phyloP scores from a whole-genome alignment of 64 coral and sea anemone genomes.

The Montipora capricornis region DNA sequence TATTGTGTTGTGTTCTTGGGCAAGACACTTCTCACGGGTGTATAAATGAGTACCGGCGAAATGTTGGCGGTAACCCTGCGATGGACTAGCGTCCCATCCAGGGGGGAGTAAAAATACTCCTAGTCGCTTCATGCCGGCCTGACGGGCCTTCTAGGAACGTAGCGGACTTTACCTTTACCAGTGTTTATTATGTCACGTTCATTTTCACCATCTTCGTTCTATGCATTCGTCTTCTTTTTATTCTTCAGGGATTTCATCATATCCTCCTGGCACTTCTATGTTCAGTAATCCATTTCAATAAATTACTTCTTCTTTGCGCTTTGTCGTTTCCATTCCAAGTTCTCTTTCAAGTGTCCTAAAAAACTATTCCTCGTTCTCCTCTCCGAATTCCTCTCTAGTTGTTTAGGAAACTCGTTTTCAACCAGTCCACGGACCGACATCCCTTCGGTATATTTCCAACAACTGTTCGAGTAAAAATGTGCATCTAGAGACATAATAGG shows the following conservation, averaged over 20 bases:
- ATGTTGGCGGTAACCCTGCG: too few species aligned
- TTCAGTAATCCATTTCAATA: not conserved
- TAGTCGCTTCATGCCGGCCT: too few species aligned
- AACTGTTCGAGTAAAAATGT: not conserved
- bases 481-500: too few species aligned
- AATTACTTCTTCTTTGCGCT: not conserved
- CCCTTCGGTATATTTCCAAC: not conserved
- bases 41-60: too few species aligned
- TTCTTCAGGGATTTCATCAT: not conserved
- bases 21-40: too few species aligned
- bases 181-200: not conserved
- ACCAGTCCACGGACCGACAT: not conserved
- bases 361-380: not conserved
- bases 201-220: not conserved
- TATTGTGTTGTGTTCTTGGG: too few species aligned
- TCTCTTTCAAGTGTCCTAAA: slow-evolving; percentile 11
- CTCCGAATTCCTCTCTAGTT: not conserved
- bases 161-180: too few species aligned
- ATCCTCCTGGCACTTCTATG: not conserved
- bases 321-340: not conserved
- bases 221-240: not conserved
- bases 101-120: too few species aligned
- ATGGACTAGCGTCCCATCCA: too few species aligned
- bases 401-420: not conserved
- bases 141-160: too few species aligned